Base-by-base conservation (phyloP, 2,888 invertebrate species). In the Lithophane semibrunnea region DNA sequence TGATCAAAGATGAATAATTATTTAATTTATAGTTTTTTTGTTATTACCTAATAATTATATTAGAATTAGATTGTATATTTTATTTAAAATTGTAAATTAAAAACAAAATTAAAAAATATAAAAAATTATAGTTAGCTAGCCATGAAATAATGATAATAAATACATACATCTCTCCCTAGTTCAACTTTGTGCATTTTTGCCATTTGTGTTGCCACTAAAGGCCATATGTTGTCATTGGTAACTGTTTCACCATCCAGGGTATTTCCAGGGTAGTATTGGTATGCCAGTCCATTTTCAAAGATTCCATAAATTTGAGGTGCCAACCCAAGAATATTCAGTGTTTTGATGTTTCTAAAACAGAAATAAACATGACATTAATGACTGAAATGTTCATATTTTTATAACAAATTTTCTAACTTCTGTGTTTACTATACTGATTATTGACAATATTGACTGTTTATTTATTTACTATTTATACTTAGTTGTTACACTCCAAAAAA, bases 251-350 rank as follows among this genome's bases (percentile, higher is more conserved):
- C 94, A 81, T 97, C 98, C 37, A 99, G 94, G n/a, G 98, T 98
- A 79, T 97, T 97, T 66, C 99, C 99, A 84, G 98, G 98, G 84
- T 98, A 97, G 93, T 97, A 99, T 93, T 99, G 98, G 94, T 99
- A 99, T 61, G 98, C 98, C 86, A 99, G 97, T 18, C 99, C 99
- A 97, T 99, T 99, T 88, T 98, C 97, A 95, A 99, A 99, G 67
- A 98, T 98, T 69, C 98, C 99, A 96, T 98, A 99, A 66, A 99
- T 96, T 68, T 98, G 97, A 72, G 99, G 98, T 65, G 99, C 99
- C 89, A 98, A 97, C 29, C 98, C 98, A 87, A 97, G 97, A 80
- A 97, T 97, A 92, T 99, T 95, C 9, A 96, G 89, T 54, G 91
- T 92, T 89, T 95, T 95, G 75, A 96, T 96, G 83, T 96, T 96